Evolutionary conservation across 2,888 invertebrate species (phyloP).

Genomic region (Drosophila emarginata): DNA sequence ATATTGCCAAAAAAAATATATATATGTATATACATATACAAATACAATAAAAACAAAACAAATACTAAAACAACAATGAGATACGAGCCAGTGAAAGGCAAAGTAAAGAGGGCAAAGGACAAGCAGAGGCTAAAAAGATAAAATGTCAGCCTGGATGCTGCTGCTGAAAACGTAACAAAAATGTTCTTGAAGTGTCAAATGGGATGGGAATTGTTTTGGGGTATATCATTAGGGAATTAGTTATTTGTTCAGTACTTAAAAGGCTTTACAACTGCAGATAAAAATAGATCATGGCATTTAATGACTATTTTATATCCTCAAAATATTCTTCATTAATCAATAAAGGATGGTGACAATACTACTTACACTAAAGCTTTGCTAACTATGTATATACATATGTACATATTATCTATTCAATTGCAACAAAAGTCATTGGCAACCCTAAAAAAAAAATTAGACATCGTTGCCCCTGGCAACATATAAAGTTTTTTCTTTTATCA

Average conservation of each 20-base stretch:
- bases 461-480: not conserved
- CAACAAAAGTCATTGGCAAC: not conserved
- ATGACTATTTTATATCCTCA: not conserved
- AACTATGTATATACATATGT: too few relatives aligned
- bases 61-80: not conserved
- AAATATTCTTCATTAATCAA: not conserved
- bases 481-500: slow-evolving; percentile 11
- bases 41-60: not conserved
- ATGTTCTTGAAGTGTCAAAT: slow-evolving; percentile 12
- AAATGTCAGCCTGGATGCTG: slow-evolving; percentile 34
- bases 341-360: not conserved
- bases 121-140: slow-evolving; percentile 14
- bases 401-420: too few relatives aligned
- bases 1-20: slow-evolving; percentile 30
- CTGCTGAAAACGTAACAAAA: not conserved
- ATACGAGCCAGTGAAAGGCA: not conserved
- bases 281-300: too few relatives aligned
- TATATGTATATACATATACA: not conserved
- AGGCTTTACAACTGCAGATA: too few relatives aligned
- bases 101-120: slow-evolving; percentile 9
- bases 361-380: not conserved
- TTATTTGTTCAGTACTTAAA: too few relatives aligned
- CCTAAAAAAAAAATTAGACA: not conserved
- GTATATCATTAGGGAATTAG: not conserved
- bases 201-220: not conserved